phyloP scores from a whole-genome alignment of 2,888 invertebrate genomes.

The Drosophila kuntzei region DNA sequence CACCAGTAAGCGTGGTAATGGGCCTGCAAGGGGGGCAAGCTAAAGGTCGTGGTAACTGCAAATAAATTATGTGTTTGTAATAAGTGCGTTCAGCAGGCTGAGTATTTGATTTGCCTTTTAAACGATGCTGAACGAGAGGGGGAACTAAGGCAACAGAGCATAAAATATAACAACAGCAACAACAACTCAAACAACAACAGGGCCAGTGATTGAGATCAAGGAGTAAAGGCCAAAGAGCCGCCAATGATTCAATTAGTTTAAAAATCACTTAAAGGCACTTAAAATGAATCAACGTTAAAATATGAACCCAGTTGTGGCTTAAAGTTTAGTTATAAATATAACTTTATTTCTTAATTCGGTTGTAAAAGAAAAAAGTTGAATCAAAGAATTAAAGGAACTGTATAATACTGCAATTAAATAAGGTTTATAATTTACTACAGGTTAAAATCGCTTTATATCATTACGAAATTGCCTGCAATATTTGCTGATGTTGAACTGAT shows the following conservation, averaged over 20 bases:
- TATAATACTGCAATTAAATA: not conserved
- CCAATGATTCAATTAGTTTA: conserved; percentile 39
- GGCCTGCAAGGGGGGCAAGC: not conserved
- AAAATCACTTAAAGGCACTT: conserved; percentile 18
- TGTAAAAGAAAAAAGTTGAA: not conserved
- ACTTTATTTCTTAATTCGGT: too few relatives aligned
- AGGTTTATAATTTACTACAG: too few relatives aligned
- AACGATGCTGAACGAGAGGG: conserved; percentile 29
- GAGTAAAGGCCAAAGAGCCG: conserved; percentile 10
- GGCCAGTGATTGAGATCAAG: conserved; percentile 28
- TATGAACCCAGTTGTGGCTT: not conserved
- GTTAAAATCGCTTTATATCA: too few relatives aligned
- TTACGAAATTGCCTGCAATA: too few relatives aligned
- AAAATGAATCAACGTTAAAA: not conserved
- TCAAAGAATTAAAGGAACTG: not conserved
- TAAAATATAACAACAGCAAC: not conserved
- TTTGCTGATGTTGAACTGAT: conserved; percentile 18
- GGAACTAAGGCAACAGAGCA: conserved; percentile 20
- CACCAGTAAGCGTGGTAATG: not conserved
- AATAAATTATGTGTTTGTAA: conserved; percentile 69
- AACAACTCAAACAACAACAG: not conserved
- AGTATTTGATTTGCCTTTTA: conserved; percentile 50
- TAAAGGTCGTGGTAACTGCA: conserved; percentile 23
- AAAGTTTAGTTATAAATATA: not conserved
- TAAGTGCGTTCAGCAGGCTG: conserved; percentile 39